These are phyloP conservation scores for Cantharis nigra DNA, from an alignment of 2,888 invertebrate species.

Conservation along the genomic window DNA sequence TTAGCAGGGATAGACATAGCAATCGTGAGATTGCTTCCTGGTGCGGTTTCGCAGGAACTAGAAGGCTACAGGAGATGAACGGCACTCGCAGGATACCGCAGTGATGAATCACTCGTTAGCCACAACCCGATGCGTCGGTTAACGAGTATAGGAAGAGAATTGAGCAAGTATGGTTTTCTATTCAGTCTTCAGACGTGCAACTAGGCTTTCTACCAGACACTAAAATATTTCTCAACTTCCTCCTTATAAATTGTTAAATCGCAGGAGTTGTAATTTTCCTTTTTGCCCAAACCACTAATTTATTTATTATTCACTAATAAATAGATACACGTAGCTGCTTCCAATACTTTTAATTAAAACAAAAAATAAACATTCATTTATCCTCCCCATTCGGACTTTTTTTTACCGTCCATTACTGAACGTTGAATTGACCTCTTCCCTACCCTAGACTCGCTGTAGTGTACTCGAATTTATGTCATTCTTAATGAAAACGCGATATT, in stretches of 20 bases:
- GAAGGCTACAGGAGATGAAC: slow-evolving; percentile 31
- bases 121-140: slow-evolving; percentile 44
- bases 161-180: slow-evolving; percentile 12
- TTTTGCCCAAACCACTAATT: background rate
- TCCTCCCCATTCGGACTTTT: no score
- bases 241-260: slow-evolving; percentile 8
- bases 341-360: no score
- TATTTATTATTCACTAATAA: background rate
- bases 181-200: slow-evolving; percentile 22
- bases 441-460: no score
- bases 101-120: slow-evolving; percentile 50
- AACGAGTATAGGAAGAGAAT: slow-evolving; percentile 39
- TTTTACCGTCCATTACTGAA: no score
- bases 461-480: no score
- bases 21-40: slow-evolving; percentile 38
- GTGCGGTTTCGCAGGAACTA: slow-evolving; percentile 30
- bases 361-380: no score
- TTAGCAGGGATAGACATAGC: slow-evolving; percentile 34
- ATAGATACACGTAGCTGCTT: background rate
- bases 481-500: no score
- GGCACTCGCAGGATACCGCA: slow-evolving; percentile 35
- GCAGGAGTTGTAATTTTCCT: background rate
- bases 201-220: slow-evolving; percentile 22
- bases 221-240: slow-evolving; percentile 26
- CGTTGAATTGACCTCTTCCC: no score